Evolutionary conservation across 2,888 invertebrate genomes (phyloP).

Genomic region (Liopterus haemorrhoidalis): DNA sequence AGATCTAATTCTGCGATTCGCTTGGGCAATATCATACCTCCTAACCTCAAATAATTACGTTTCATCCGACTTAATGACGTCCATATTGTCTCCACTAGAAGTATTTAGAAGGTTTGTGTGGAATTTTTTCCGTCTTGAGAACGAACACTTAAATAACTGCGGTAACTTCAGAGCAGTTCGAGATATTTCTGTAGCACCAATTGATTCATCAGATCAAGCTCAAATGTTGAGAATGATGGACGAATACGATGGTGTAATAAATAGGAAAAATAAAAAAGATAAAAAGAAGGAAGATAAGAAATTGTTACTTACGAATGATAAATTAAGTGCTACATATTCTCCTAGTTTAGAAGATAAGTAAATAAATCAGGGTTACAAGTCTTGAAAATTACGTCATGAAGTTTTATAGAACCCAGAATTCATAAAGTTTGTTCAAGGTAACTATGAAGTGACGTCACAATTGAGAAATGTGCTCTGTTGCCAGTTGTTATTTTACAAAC

Average conservation of each 20-base stretch:
- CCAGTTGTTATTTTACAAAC: no score
- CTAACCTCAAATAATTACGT: constrained; percentile 60
- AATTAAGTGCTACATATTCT: constrained; percentile 32
- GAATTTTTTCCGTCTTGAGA: constrained; percentile 86
- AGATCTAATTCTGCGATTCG: constrained; percentile 71
- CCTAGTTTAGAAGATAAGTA: constrained; percentile 14
- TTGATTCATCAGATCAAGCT: constrained; percentile 68
- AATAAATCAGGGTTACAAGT: no score
- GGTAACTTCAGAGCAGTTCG: constrained; percentile 83
- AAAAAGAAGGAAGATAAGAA: constrained; percentile 46
- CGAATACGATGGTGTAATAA: constrained; percentile 61
- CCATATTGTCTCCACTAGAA: constrained; percentile 61
- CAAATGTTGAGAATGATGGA: constrained; percentile 71
- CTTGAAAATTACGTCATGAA: no score
- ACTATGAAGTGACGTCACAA: no score
- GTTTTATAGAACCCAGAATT: no score
- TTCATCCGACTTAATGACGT: constrained; percentile 60
- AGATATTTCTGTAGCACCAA: constrained; percentile 74
- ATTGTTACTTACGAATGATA: constrained; percentile 44
- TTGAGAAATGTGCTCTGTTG: no score
- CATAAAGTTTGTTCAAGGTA: no score
- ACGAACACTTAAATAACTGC: constrained; percentile 85
- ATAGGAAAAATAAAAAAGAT: constrained; percentile 44
- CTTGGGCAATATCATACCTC: constrained; percentile 69
- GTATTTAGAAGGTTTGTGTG: constrained; percentile 70